Percentiles rank a stretch among this genome's conserved stretches.
Evolutionary conservation across 2,113 vertebrate genomes (phyloP).

Genomic region (Agapornis roseicollis): DNA sequence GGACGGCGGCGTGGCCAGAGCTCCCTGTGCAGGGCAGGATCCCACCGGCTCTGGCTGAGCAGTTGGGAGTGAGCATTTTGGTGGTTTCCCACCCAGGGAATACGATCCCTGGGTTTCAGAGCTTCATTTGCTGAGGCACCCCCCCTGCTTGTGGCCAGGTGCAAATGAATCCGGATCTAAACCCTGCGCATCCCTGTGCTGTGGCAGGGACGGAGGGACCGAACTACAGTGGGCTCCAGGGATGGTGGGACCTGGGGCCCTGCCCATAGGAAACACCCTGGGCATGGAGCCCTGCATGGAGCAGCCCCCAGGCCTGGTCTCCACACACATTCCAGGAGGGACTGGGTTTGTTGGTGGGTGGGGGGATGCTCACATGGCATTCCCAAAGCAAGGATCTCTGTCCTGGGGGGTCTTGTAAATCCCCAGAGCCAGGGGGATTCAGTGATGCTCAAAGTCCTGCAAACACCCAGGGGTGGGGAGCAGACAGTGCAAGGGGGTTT

Average conservation of each 20-base stretch:
- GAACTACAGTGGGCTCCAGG: rapidly evolving
- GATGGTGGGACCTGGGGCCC: not conserved
- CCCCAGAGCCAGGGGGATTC: not conserved
- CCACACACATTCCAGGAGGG: rapidly evolving
- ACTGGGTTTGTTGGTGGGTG: not conserved
- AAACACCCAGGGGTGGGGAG: not conserved
- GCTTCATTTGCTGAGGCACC: rapidly evolving
- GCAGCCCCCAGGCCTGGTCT: not conserved
- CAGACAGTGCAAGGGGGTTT: not conserved
- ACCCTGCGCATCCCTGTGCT: rapidly evolving
- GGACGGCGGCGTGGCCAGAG: rapidly evolving
- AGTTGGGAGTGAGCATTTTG: not conserved
- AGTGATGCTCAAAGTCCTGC: not conserved
- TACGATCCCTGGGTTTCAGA: not conserved
- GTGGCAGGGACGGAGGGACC: not conserved
- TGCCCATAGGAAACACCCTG: not conserved
- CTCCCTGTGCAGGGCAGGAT: not conserved
- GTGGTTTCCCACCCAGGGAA: not conserved
- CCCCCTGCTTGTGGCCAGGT: rapidly evolving
- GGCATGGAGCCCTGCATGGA: rapidly evolving
- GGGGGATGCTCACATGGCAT: not conserved
- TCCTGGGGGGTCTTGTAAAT: not conserved
- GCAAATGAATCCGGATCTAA: not conserved
- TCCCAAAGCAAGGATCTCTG: not conserved
- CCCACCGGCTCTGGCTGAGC: rapidly evolving